Evolutionary conservation across 2,888 invertebrate genomes (phyloP).

Genomic region (Ommatoiulus sabulosus): DNA sequence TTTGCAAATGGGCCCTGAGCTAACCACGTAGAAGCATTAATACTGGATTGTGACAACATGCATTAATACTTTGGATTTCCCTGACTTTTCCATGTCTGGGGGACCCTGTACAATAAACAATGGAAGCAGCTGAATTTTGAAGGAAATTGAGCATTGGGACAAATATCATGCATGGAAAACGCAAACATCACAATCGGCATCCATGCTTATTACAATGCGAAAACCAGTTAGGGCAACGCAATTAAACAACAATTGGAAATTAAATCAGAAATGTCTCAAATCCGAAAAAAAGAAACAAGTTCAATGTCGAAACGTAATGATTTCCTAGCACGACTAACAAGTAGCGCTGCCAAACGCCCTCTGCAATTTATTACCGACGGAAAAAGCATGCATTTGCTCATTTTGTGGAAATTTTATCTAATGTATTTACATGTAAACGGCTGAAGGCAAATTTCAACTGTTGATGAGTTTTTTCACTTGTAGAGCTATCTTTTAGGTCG

Average conservation of each 20-base stretch:
- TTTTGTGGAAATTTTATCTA: conserved; percentile 11
- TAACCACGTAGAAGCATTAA: no score
- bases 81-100: no score
- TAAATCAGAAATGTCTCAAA: background rate
- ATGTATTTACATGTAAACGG: conserved; percentile 23
- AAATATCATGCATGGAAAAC: no score
- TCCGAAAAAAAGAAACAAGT: background rate
- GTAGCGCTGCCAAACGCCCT: background rate
- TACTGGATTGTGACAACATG: no score
- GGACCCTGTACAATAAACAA: no score
- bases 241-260: background rate
- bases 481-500: background rate
- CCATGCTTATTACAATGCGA: background rate
- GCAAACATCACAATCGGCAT: background rate
- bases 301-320: conserved; percentile 10
- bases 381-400: background rate
- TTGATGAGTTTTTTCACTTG: background rate
- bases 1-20: no score
- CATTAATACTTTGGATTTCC: no score
- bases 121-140: no score
- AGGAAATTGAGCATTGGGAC: no score
- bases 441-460: background rate
- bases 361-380: background rate
- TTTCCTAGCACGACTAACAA: conserved; percentile 28
- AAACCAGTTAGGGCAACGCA: background rate